A percentile compares a stretch with the other conserved stretches of the same genome.
phyloP scores from a whole-genome alignment of 2,113 vertebrate genomes.

The Syrmaticus mikado region DNA sequence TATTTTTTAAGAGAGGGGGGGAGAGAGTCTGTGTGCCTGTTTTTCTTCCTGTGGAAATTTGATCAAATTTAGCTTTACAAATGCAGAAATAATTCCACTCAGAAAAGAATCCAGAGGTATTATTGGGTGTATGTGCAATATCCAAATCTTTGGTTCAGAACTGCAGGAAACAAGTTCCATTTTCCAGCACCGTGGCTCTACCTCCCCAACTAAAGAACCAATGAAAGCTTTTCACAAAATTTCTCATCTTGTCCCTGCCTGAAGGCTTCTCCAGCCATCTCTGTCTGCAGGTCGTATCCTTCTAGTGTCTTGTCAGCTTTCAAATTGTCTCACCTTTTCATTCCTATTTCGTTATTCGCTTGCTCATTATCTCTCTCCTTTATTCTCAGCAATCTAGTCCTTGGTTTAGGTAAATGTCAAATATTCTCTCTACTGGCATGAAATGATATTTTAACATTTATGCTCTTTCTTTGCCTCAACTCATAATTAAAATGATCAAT shows the following conservation, averaged over 20 bases:
- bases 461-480: slow-evolving; percentile 19
- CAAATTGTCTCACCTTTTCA: slow-evolving; percentile 58
- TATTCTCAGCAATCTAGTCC: slow-evolving; percentile 48
- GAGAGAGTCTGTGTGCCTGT: neutral
- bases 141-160: neutral
- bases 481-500: slow-evolving; percentile 58
- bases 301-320: slow-evolving; percentile 54
- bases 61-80: slow-evolving; percentile 62
- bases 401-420: slow-evolving; percentile 67
- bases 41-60: slow-evolving; percentile 39
- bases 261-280: slow-evolving; percentile 15
- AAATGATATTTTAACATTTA: slow-evolving; percentile 67
- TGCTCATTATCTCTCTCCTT: slow-evolving; percentile 55
- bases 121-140: neutral
- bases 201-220: neutral
- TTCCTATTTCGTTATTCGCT: slow-evolving; percentile 32
- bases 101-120: slow-evolving; percentile 1
- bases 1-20: neutral
- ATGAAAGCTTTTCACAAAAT: slow-evolving; percentile 29
- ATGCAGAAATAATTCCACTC: slow-evolving; percentile 53
- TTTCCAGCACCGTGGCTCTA: neutral
- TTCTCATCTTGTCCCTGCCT: neutral
- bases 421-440: slow-evolving; percentile 37
- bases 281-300: slow-evolving; percentile 29
- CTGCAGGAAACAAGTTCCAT: neutral